phyloP scores from a whole-genome alignment of 1,140 invertebrate species.

The Drosophila lini region DNA sequence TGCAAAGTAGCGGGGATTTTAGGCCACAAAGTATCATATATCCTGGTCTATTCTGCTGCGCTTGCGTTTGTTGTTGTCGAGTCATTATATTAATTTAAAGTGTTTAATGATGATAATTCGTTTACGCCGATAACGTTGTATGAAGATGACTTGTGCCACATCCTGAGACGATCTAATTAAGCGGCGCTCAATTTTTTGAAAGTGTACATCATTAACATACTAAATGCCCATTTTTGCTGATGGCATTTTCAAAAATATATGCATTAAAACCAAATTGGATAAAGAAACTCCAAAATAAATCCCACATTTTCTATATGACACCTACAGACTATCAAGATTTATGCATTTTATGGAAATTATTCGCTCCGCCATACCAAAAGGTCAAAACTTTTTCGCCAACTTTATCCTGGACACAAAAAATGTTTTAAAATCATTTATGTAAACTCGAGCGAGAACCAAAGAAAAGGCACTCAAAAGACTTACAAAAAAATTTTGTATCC shows the following conservation, averaged over 20 bases:
- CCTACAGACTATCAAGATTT: conserved; percentile 26
- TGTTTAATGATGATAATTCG: conserved; percentile 74
- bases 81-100: conserved; percentile 79
- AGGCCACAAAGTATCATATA: conserved; percentile 43
- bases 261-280: conserved; percentile 5
- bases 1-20: conserved; percentile 14
- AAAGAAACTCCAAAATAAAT: conserved; percentile 1
- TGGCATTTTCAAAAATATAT: conserved; percentile 14
- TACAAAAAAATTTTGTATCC: conserved; percentile 15
- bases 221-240: conserved; percentile 23
- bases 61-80: conserved; percentile 61
- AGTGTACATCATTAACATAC: conserved; percentile 52
- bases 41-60: conserved; percentile 25
- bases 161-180: conserved; percentile 21
- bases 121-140: conserved; percentile 47
- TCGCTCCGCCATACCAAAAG: conserved; percentile 22
- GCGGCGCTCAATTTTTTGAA: conserved; percentile 15
- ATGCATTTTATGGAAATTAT: conserved; percentile 52
- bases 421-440: conserved; percentile 59
- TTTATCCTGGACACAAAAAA: conserved; percentile 26
- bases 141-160: conserved; percentile 22
- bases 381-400: conserved; percentile 44
- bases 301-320: background rate
- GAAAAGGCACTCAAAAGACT: conserved; percentile 27
- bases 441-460: conserved; percentile 28